Evolutionary conservation across 2,888 invertebrate genomes (phyloP).

Genomic region (Liodrosophila aerea): DNA sequence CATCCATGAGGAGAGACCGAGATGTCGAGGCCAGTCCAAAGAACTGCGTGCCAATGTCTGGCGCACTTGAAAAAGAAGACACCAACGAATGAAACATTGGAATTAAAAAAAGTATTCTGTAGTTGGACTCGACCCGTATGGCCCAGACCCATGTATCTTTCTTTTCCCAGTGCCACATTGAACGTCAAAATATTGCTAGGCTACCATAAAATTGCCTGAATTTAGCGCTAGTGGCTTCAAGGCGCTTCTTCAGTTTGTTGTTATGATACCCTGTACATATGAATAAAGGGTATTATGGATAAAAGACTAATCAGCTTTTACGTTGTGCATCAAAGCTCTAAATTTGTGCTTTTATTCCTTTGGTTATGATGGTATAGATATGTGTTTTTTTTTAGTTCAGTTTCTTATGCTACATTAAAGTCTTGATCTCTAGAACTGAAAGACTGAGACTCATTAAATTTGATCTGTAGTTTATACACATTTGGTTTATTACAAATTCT

Average conservation of each 20-base stretch:
- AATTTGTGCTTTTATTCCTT: no score
- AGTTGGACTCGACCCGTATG: conserved; percentile 33
- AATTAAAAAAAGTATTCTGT: conserved; percentile 18
- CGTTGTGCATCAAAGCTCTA: no score
- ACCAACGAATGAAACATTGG: conserved; percentile 7
- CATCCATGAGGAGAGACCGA: conserved; percentile 21
- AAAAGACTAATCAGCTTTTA: no score
- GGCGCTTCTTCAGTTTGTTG: conserved; percentile 31
- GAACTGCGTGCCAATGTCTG: conserved; percentile 53
- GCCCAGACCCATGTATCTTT: conserved; percentile 66
- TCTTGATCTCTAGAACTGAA: no score
- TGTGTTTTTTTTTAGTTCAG: no score
- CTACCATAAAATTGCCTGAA: conserved; percentile 77
- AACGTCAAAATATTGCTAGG: conserved; percentile 63
- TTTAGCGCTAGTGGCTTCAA: conserved; percentile 65
- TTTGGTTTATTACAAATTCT: no score
- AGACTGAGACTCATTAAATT: no score
- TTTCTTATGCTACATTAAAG: no score
- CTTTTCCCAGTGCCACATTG: conserved; percentile 67
- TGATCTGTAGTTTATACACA: no score
- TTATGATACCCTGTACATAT: background rate
- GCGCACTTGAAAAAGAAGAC: conserved; percentile 62
- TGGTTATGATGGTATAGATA: no score
- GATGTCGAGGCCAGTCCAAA: conserved; percentile 15
- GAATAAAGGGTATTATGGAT: background rate